A percentile compares a stretch with the other conserved stretches of the same genome.
Evolutionary conservation across 2,888 invertebrate species (phyloP).

Genomic region (Drosophila rubida): DNA sequence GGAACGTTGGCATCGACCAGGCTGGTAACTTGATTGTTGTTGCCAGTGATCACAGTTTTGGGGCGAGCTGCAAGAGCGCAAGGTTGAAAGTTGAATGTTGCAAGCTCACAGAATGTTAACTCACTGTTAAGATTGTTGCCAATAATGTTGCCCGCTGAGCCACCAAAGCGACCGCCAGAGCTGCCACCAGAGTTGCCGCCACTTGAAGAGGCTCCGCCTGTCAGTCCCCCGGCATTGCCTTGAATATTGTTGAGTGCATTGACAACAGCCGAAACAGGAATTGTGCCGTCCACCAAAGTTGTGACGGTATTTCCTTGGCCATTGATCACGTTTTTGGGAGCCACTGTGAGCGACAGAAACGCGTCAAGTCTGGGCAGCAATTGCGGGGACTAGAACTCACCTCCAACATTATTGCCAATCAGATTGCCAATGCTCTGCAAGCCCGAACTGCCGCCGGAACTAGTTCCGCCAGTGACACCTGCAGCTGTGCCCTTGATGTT

Average conservation of each 20-base stretch:
- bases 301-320: background rate
- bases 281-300: background rate
- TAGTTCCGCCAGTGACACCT: too few relatives aligned
- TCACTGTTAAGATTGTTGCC: slow-evolving; percentile 28
- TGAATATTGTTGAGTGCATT: background rate
- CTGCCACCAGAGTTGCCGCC: background rate
- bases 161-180: background rate
- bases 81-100: too few relatives aligned
- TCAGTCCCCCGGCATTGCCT: background rate
- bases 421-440: too few relatives aligned
- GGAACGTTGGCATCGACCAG: slow-evolving; percentile 12
- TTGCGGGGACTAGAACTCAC: too few relatives aligned
- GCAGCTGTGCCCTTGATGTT: too few relatives aligned
- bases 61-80: slow-evolving; percentile 11
- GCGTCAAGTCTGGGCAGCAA: background rate
- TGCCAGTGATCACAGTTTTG: slow-evolving; percentile 12
- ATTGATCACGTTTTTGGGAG: slow-evolving; percentile 3
- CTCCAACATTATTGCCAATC: too few relatives aligned
- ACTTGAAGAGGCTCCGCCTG: background rate
- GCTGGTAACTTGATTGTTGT: slow-evolving; percentile 13
- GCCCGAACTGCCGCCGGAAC: too few relatives aligned
- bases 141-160: slow-evolving; percentile 2
- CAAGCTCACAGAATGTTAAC: background rate
- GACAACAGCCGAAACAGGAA: slow-evolving; percentile 9
- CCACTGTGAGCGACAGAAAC: background rate